Evolutionary conservation across 2,797 vertebrate species (phyloP).

Genomic region (Xyrichtys novacula): DNA sequence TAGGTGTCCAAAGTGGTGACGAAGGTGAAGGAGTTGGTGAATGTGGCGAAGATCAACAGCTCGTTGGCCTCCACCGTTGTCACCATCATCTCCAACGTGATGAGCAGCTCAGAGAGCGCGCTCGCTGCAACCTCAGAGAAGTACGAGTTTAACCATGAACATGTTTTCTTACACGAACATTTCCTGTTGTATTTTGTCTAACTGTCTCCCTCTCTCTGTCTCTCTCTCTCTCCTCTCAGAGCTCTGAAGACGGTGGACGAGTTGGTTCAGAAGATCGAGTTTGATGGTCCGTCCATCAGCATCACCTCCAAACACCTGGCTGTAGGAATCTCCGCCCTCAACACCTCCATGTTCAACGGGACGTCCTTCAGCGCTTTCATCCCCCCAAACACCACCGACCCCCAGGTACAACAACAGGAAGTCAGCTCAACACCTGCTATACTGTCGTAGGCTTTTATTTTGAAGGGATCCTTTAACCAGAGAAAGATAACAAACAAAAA

Average conservation of each 20-base stretch:
- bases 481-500: too few species aligned
- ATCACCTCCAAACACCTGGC: constrained; percentile 91
- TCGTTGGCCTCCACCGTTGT: constrained; percentile 90
- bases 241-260: constrained; percentile 94
- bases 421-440: too few species aligned
- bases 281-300: constrained; percentile 87
- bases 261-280: constrained; percentile 92
- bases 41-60: constrained; percentile 89
- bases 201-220: background rate
- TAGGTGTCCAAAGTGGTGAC: constrained; percentile 89
- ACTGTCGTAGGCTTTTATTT: too few species aligned
- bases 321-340: constrained; percentile 89
- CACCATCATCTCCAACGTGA: constrained; percentile 96
- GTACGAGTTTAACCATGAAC: constrained; percentile 78
- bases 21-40: constrained; percentile 92
- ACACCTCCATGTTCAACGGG: constrained; percentile 83
- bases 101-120: constrained; percentile 87
- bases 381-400: constrained; percentile 84
- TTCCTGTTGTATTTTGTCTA: too few species aligned
- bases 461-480: too few species aligned
- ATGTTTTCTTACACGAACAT: too few species aligned
- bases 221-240: constrained; percentile 69
- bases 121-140: constrained; percentile 87
- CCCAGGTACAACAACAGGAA: constrained; percentile 47
- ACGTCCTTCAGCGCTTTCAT: constrained; percentile 91